Evolutionary conservation across 2,888 invertebrate genomes (phyloP), one percentile per base, ranked within the genome.

Genomic region (Neuroscelio doddi): DNA sequence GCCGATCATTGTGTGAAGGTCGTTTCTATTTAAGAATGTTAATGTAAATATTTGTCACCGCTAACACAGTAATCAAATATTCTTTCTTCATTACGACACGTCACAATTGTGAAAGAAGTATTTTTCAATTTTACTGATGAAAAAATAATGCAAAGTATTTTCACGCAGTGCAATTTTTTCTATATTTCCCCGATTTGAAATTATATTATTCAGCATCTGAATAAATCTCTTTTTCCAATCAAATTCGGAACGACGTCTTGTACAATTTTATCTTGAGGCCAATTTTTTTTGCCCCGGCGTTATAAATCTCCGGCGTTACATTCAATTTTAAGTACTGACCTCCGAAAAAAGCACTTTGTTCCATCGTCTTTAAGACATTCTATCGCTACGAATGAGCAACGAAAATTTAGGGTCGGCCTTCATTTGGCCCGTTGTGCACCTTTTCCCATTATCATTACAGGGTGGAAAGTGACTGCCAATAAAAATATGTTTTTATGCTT

Each of bases 291-390:
- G 14, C 34, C 34, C 21, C 21, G n/a, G n/a, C n/a, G n/a, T n/a
- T 32, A 46, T 59, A 46, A 46, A 51, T 59, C 51, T 52, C 45
- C 39, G 24, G 27, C 45, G 58, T 46, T 46, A 52, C 34, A 59
- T 46, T 51, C 51, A 59, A 59, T 59, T 52, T 47, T 34, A 53
- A 30, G 39, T 29, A 41, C 32, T 57, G 45, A 56, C 55, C 41
- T 59, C 39, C 49, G 64, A 55, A 58, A 68, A 68, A 56, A 66
- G 32, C 47, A 65, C 72, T 68, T 70, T 66, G 69, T 67, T 52
- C 72, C 65, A 56, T 79, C 80, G 69, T 78, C 80, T 80, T 78
- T 80, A 80, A 79, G 77, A 68, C 70, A 76, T 71, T 72, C 72
- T 75, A 72, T 64, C 70, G 21, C 26, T 26, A 24, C 50, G 58